Evolutionary conservation across 92 coral and sea anemone species (phyloP).

Genomic region (Phymanthus crucifer): DNA sequence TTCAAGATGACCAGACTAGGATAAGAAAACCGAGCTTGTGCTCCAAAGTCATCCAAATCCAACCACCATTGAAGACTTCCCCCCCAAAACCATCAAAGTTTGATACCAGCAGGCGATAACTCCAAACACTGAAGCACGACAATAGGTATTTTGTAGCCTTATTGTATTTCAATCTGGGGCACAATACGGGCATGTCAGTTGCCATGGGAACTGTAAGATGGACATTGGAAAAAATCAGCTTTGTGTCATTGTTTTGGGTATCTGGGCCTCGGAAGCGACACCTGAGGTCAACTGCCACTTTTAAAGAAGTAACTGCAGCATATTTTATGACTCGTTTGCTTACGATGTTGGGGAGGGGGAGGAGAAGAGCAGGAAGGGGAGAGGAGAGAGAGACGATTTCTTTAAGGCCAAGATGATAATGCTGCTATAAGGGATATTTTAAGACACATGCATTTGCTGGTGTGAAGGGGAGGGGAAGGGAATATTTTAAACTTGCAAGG

Average conservation of each 20-base stretch:
- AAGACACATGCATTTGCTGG: no score
- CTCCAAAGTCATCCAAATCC: not conserved
- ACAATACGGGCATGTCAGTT: not conserved
- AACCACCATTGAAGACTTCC: not conserved
- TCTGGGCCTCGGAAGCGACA: not conserved
- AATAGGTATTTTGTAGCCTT: constrained; percentile 1
- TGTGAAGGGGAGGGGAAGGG: no score
- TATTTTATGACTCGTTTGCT: no score
- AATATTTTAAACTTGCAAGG: no score
- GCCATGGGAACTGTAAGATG: not conserved
- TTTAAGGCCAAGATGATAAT: no score
- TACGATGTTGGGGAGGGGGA: no score
- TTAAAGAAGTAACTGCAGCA: no score
- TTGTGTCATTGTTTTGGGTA: not conserved
- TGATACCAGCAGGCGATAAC: not conserved
- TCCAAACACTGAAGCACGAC: not conserved
- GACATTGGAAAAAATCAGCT: not conserved
- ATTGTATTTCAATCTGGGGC: not conserved
- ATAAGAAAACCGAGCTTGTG: not conserved
- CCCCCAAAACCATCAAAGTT: no score
- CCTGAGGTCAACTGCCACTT: not conserved
- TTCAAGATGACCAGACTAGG: not conserved
- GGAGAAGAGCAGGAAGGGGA: no score
- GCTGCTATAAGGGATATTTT: no score
- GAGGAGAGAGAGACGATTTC: no score